Base-by-base conservation (phyloP, 2,113 vertebrate genomes). In the Sula dactylatra region DNA sequence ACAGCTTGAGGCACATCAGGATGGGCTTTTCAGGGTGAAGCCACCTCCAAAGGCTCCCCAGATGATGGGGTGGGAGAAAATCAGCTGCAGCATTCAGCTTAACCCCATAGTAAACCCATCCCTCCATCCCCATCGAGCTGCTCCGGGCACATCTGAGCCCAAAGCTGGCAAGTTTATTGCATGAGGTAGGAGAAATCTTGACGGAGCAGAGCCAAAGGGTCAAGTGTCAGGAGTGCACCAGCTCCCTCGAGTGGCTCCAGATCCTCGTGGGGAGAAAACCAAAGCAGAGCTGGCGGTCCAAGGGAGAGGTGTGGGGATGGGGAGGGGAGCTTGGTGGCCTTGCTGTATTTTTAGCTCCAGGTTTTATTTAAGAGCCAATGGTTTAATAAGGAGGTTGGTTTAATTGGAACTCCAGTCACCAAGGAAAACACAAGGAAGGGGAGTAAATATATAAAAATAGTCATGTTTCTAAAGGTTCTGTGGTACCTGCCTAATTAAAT, bases 401-500 rank as follows among this genome's bases (percentile, higher is more conserved):
- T 76, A 91, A 88, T 47, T 92, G 94, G 95, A 97, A 64, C 50
- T 71, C 59, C 24, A 86, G 49, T 56, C 88, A 40, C 90, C 20
- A 50, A 86, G 86, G 88, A 83, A 93, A 92, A 91, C 90, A 96
- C 80, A 91, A 71, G 56, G 56, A 71, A 81, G 55, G 45, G 40
- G 56, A 84, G 67, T 94, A 92, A 96, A 95, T 82, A 86, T 26
- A 88, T 56, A 90, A 97, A 94, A 92, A 91, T 29, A 88, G 65
- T 27, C 50, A 13, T 26, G 59, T 95, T 96, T 93, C 74, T 92
- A 71, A 80, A 91, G 92, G 72, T 88, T 90, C 72, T 71, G 27
- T 72, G 59, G 80, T 86, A 82, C 90, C 85, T 88, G 44, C 21
- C 64, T 95, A 86, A 96, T 95, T 93, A 97, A 96, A 88, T 40